Conservation (phyloP, 1,140 invertebrate species). For the Achroia grisella region DNA sequence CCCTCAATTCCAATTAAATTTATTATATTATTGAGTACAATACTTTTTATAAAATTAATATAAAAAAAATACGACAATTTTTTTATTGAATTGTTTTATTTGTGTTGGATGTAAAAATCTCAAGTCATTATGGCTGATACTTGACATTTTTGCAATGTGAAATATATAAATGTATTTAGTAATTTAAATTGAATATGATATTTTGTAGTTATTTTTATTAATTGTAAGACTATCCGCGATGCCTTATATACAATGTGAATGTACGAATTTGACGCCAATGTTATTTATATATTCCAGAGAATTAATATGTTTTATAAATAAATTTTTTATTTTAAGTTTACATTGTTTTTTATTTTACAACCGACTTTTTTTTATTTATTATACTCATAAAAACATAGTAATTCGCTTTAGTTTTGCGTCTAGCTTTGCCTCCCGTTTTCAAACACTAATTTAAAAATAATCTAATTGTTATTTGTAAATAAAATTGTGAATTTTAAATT, state of each 20-base stretch:
- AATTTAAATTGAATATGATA: conserved; percentile 7
- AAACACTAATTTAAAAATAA: no score
- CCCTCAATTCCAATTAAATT: conserved; percentile 17
- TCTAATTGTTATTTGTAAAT: no score
- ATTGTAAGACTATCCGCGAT: conserved; percentile 29
- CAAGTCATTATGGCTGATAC: conserved; percentile 61
- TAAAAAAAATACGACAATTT: conserved; percentile 28
- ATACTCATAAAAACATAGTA: no score
- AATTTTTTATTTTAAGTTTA: conserved; percentile 65
- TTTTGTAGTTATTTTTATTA: conserved; percentile 13
- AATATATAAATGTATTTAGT: conserved; percentile 23
- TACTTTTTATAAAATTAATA: conserved; percentile 9
- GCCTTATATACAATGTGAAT: conserved; percentile 52
- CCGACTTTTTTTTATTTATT: no score
- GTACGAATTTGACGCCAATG: conserved; percentile 42
- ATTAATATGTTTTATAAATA: conserved; percentile 51
- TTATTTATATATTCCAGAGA: conserved; percentile 19
- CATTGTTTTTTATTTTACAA: conserved; percentile 30
- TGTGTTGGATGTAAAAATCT: conserved; percentile 43
- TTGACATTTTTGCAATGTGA: conserved; percentile 65
- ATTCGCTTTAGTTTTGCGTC: no score
- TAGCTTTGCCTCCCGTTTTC: no score
- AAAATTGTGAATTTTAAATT: no score
- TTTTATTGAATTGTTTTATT: conserved; percentile 10
- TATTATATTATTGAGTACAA: conserved; percentile 16